Conservation (phyloP, 92 coral and sea anemone genomes). For the Ricordea florida region DNA sequence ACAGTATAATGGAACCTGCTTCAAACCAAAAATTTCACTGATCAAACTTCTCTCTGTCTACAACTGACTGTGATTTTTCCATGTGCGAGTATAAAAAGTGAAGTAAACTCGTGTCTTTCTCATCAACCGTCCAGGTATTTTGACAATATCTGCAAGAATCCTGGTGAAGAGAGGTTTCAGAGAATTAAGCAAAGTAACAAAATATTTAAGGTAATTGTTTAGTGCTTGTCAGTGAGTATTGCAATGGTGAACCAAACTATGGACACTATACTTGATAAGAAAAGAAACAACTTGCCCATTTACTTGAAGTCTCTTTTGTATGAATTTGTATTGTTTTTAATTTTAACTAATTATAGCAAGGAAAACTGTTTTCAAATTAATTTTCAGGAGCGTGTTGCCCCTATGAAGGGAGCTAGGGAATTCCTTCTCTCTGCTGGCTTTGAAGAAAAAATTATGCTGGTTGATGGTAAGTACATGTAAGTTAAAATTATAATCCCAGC, state of each 20-base stretch:
- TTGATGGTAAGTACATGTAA: slow-evolving; percentile 67
- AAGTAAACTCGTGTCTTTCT: too few relatives aligned
- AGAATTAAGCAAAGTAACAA: slow-evolving; percentile 83
- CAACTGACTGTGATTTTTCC: too few relatives aligned
- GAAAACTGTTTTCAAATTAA: too few relatives aligned
- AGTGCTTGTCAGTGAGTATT: too few relatives aligned
- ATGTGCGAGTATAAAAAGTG: too few relatives aligned
- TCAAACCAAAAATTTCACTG: too few relatives aligned
- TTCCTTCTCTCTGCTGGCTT: slow-evolving; percentile 92
- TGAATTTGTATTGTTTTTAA: background rate
- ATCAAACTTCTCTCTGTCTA: too few relatives aligned
- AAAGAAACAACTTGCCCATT: background rate
- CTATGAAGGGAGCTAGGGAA: slow-evolving; percentile 78
- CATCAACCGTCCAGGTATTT: slow-evolving; percentile 70
- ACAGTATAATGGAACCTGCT: too few relatives aligned
- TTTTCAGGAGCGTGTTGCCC: slow-evolving; percentile 75
- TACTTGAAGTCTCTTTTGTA: background rate
- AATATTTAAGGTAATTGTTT: slow-evolving; percentile 94
- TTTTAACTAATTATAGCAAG: background rate
- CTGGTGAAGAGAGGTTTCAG: slow-evolving; percentile 86
- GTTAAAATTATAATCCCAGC: too few relatives aligned
- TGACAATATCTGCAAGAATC: slow-evolving; percentile 85
- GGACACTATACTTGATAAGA: too few relatives aligned
- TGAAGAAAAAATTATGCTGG: slow-evolving; percentile 67
- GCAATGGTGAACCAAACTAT: too few relatives aligned